phyloP scores from a whole-genome alignment of 2,888 invertebrate species.

The Sarcophaga variegata region DNA sequence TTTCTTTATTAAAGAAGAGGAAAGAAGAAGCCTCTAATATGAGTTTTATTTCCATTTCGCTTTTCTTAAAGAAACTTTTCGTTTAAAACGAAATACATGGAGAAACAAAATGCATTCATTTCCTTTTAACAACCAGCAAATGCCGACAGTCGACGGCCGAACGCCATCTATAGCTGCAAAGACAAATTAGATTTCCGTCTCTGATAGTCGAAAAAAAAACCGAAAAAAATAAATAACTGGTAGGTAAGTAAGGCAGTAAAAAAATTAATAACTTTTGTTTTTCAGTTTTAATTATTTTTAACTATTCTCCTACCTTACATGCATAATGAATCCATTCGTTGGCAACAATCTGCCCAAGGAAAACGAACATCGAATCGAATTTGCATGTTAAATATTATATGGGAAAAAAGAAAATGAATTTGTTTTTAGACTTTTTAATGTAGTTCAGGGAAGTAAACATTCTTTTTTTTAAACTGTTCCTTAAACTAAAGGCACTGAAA shows the following conservation, averaged over 20 bases:
- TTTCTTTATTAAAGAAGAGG: constrained; percentile 6
- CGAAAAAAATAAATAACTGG: background rate
- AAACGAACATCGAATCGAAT: constrained; percentile 8
- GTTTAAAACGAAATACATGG: constrained; percentile 36
- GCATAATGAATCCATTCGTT: background rate
- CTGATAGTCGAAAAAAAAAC: background rate
- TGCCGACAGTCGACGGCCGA: background rate
- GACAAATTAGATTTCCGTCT: background rate
- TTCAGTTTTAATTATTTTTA: background rate
- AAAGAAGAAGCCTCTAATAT: background rate
- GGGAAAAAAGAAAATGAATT: too few species aligned
- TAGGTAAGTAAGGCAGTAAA: background rate
- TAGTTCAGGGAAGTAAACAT: too few species aligned
- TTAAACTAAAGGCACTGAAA: too few species aligned
- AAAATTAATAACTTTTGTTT: too few species aligned
- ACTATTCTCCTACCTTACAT: background rate
- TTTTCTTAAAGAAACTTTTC: constrained; percentile 12
- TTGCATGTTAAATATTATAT: background rate
- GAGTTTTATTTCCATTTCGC: background rate
- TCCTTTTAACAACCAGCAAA: constrained; percentile 17
- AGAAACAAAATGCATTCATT: constrained; percentile 60
- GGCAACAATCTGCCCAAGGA: constrained; percentile 28
- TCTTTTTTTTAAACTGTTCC: too few species aligned
- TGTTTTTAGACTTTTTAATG: too few species aligned
- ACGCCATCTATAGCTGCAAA: background rate